These are phyloP conservation scores for Diachasma alloeum DNA, from an alignment of 1,140 invertebrate genomes.

Conservation along the genomic window DNA sequence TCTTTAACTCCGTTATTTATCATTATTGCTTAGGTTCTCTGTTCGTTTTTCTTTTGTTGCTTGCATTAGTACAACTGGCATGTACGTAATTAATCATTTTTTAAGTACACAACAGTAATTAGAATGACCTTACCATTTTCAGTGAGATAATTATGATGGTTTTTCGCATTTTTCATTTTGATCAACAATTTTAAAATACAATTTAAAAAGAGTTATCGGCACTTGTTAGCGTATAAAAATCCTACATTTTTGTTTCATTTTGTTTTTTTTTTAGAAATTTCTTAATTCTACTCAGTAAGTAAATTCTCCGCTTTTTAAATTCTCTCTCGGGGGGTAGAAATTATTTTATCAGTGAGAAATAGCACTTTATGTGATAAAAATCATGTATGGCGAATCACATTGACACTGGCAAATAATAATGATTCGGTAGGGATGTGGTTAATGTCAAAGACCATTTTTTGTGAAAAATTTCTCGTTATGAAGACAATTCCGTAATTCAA, in stretches of 20 bases:
- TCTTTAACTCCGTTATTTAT: not conserved
- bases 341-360: constrained; percentile 11
- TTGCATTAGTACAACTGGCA: not conserved
- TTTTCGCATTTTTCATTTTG: not conserved
- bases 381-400: constrained; percentile 10
- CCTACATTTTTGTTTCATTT: not conserved
- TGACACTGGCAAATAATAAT: constrained; percentile 13
- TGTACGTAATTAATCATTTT: not conserved
- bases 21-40: not conserved
- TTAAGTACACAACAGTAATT: not conserved
- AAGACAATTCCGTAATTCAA: too few species aligned
- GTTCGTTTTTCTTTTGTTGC: not conserved
- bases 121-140: not conserved
- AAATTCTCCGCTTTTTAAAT: constrained; percentile 36
- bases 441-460: not conserved
- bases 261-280: not conserved
- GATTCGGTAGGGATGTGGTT: not conserved
- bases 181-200: not conserved
- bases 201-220: not conserved
- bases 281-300: constrained; percentile 30
- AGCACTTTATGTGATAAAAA: constrained; percentile 16
- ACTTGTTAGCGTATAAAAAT: constrained; percentile 19
- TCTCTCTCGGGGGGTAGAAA: constrained; percentile 9
- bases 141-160: not conserved
- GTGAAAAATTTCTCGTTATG: not conserved